Conservation (phyloP, 2,888 invertebrate genomes). For the Drosophila helvetica region DNA sequence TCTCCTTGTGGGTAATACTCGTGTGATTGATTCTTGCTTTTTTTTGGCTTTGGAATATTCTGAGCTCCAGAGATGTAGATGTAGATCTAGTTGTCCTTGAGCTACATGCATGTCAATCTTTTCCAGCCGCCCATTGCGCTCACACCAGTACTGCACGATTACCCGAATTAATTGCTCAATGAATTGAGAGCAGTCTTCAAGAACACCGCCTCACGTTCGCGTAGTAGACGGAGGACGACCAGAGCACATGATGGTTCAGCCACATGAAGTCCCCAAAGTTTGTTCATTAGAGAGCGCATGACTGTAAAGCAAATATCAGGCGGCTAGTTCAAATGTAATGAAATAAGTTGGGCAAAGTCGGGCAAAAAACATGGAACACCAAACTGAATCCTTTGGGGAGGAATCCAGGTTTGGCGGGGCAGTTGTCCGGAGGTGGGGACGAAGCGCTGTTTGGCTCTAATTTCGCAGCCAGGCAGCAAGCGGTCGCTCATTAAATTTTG, state of each 20-base stretch:
- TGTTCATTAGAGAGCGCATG: conserved; percentile 65
- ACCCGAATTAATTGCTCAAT: conserved; percentile 4
- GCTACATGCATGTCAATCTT: too few relatives aligned
- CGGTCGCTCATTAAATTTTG: conserved; percentile 71
- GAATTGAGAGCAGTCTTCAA: conserved; percentile 20
- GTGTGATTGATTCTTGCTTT: too few relatives aligned
- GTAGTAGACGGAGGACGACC: background rate
- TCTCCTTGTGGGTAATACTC: too few relatives aligned
- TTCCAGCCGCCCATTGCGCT: too few relatives aligned
- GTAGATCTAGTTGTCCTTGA: too few relatives aligned
- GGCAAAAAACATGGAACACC: background rate
- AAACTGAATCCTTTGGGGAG: conserved; percentile 5
- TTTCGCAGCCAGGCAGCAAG: conserved; percentile 60
- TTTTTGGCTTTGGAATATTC: too few relatives aligned
- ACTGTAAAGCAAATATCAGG: conserved; percentile 66
- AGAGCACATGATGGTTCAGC: background rate
- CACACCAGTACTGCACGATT: conserved; percentile 29
- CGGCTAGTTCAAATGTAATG: conserved; percentile 65
- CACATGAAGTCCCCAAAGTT: conserved; percentile 47
- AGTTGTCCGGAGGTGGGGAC: conserved; percentile 27
- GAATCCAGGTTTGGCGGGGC: background rate
- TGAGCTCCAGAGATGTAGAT: too few relatives aligned
- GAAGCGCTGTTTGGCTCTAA: conserved; percentile 61
- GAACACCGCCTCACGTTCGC: background rate
- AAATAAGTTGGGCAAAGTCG: conserved; percentile 61